These are phyloP conservation scores for Chionis minor DNA, from an alignment of 2,113 vertebrate genomes.

Conservation along the genomic window DNA sequence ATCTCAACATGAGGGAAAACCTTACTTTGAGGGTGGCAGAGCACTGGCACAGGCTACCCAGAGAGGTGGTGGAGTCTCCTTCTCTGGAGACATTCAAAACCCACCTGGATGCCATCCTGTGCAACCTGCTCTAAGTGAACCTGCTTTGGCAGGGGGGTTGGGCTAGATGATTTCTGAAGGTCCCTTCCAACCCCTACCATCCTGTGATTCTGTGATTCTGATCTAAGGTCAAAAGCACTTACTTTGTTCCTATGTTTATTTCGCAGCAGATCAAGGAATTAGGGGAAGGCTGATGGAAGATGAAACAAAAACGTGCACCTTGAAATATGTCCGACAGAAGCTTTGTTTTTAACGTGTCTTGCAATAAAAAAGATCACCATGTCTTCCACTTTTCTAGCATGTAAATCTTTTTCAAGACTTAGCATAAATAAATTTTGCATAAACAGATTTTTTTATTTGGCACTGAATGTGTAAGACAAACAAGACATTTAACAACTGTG, in stretches of 20 bases:
- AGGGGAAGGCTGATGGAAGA: neutral
- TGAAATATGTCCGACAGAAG: neutral
- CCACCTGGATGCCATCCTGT: too few relatives aligned
- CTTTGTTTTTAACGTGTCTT: neutral
- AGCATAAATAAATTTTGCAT: neutral
- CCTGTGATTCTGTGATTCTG: neutral
- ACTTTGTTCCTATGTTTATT: neutral
- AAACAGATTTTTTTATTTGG: constrained; percentile 18
- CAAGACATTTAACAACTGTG: neutral
- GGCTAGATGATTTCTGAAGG: too few relatives aligned
- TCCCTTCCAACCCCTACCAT: too few relatives aligned
- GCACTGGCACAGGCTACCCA: too few relatives aligned
- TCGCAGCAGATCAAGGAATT: neutral
- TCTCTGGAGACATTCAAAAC: too few relatives aligned
- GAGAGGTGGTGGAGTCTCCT: too few relatives aligned
- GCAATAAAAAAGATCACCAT: neutral
- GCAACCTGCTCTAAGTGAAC: too few relatives aligned
- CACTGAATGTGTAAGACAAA: constrained; percentile 14
- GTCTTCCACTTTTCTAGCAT: neutral
- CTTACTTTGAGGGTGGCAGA: too few relatives aligned
- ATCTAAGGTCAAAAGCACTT: neutral
- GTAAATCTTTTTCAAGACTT: neutral
- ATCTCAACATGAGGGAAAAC: too few relatives aligned
- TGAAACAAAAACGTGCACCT: neutral
- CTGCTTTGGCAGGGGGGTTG: too few relatives aligned